A percentile compares a stretch with the other conserved stretches of the same genome.
phyloP scores from a whole-genome alignment of 2,113 vertebrate species.

The Gambusia affinis region DNA sequence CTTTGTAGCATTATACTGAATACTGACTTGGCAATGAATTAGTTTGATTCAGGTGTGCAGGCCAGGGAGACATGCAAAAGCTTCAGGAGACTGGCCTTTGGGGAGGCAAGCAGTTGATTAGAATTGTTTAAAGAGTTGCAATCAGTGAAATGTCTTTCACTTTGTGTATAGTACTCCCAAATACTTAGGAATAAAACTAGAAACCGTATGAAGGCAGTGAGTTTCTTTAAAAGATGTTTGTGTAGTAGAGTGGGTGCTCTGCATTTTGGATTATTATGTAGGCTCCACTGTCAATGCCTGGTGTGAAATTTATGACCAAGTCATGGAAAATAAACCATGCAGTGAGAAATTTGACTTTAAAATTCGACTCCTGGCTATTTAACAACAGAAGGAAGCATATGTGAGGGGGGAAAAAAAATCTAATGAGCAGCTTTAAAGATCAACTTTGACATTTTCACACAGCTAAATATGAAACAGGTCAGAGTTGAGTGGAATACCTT shows the following conservation, averaged over 20 bases:
- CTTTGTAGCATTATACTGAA: too few relatives aligned
- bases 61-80: neutral
- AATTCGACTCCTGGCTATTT: constrained; percentile 9
- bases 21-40: constrained; percentile 2
- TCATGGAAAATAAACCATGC: constrained; percentile 26
- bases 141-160: constrained; percentile 2
- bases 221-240: constrained; percentile 7
- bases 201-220: constrained; percentile 11
- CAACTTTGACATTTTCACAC: constrained; percentile 26
- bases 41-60: constrained; percentile 56
- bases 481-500: neutral
- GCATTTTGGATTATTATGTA: constrained; percentile 40
- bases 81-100: too few relatives aligned
- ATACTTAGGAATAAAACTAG: constrained; percentile 27
- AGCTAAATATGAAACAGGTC: neutral
- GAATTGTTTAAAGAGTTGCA: neutral
- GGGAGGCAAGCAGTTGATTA: neutral
- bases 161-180: constrained; percentile 32
- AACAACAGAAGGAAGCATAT: constrained; percentile 1
- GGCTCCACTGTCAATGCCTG: constrained; percentile 22
- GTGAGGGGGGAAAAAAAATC: neutral
- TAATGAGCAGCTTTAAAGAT: constrained; percentile 2
- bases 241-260: constrained; percentile 20
- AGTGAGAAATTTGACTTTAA: constrained; percentile 4
- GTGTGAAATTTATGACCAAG: constrained; percentile 40